Conservation (phyloP, 2,888 invertebrate genomes). For the Amiota minor region DNA sequence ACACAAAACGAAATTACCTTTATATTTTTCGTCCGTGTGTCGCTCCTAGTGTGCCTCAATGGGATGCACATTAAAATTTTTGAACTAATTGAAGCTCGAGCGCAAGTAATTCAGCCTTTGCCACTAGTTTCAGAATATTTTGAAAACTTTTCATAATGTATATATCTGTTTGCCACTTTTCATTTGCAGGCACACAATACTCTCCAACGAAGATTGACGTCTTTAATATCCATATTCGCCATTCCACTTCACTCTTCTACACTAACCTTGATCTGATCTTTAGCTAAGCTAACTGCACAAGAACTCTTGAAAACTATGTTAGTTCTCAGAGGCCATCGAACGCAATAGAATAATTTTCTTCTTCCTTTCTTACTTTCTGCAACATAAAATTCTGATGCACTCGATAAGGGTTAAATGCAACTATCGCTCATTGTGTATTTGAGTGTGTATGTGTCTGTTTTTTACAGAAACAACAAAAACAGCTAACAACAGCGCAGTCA, state of each 20-base stretch:
- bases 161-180: no score
- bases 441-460: slow-evolving; percentile 11
- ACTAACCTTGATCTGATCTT: background rate
- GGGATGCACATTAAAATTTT: background rate
- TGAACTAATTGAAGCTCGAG: background rate
- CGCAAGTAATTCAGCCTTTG: no score
- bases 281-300: background rate
- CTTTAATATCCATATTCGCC: no score
- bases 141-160: no score
- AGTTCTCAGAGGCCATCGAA: background rate
- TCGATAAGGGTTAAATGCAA: slow-evolving; percentile 37
- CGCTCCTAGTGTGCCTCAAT: background rate
- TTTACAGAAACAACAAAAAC: background rate
- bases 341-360: background rate
- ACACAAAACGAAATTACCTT: no score
- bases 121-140: no score
- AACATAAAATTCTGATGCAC: no score
- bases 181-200: no score
- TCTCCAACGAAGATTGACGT: no score
- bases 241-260: background rate
- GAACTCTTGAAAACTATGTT: no score
- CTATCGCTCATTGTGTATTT: background rate
- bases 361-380: background rate
- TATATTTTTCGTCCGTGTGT: background rate
- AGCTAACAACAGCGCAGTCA: background rate